A percentile compares a stretch with the other conserved stretches of the same genome.
These are phyloP conservation scores for Lepilemur septentrionalis DNA, from an alignment of 2,797 vertebrate species.

Conservation along the genomic window DNA sequence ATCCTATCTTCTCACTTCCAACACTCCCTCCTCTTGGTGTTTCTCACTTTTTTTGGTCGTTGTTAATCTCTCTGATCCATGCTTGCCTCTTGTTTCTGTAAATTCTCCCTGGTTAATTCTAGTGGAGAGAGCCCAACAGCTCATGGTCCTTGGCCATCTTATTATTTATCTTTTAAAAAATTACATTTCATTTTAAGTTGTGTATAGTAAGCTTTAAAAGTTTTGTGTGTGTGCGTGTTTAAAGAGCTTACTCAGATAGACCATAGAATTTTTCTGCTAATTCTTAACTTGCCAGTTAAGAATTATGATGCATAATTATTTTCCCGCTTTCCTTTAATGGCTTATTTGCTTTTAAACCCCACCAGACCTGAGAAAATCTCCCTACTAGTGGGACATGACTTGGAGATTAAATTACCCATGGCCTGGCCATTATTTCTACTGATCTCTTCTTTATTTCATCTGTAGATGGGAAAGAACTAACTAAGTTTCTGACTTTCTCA, in stretches of 20 bases:
- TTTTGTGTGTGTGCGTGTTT: background rate
- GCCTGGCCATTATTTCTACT: background rate
- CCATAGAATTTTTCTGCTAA: background rate
- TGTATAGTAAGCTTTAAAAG: background rate
- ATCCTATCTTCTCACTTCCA: background rate
- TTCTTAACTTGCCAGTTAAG: no score
- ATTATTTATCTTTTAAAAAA: background rate
- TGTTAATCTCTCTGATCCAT: background rate
- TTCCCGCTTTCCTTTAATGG: background rate
- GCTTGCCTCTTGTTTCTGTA: background rate
- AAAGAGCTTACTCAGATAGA: background rate
- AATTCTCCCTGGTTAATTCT: background rate
- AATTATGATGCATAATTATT: background rate
- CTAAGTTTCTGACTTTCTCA: background rate
- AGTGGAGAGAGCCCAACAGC: background rate
- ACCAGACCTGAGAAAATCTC: background rate
- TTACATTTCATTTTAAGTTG: background rate
- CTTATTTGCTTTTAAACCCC: background rate
- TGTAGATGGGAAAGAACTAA: background rate
- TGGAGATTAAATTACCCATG: background rate
- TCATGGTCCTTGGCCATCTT: background rate
- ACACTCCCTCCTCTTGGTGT: background rate
- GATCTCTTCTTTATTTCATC: background rate
- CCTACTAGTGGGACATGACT: background rate
- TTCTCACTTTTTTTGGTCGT: background rate